Evolutionary conservation across 2,113 vertebrate genomes (phyloP), one percentile per base, ranked within the genome.

Genomic region (Lathamus discolor): DNA sequence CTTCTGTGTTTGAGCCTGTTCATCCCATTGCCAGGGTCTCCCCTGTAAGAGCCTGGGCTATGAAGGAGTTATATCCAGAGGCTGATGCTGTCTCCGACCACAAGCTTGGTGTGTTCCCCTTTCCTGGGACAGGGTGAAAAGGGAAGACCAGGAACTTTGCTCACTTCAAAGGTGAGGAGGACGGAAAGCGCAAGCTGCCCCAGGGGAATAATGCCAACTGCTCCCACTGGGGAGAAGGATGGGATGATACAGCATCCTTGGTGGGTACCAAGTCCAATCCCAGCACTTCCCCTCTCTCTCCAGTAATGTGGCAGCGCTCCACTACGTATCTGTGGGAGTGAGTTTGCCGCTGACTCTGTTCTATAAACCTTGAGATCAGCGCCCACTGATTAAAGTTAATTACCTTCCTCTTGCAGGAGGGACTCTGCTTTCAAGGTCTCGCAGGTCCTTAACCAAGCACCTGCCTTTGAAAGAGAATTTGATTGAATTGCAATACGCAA

Each of bases 321-420:
- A 2, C 69, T 54, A 1, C 10, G 28, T 33, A 7, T 33, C 84
- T 41, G 13, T 54, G 67, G 54, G 72, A 73, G 7, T 10, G 46
- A 70, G 20, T 74, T 57, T 52, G 69, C 63, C n/a, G 73, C 76
- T 81, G 82, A 19, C 41, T 91, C 74, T 20, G 10, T 81, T 75
- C 43, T 61, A 67, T 13, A 87, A 67, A 75, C 80, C 49, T 85
- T n/a, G 35, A 95, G 79, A 92, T 84, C 57, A 64, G 77, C 61
- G 77, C 49, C 68, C 76, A 69, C 80, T 91, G 86, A 88, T 95
- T 94, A 46, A 90, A 83, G 27, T 87, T 92, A 95, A 96, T 96
- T 94, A 91, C 80, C 43, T 92, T 86, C 81, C 46, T 88, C 52
- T 72, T 73, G 62, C 31, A 48, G 81, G 46, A 89, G 49, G 73